phyloP scores from a whole-genome alignment of 2,888 invertebrate species.

The Calameuta pallipes region DNA sequence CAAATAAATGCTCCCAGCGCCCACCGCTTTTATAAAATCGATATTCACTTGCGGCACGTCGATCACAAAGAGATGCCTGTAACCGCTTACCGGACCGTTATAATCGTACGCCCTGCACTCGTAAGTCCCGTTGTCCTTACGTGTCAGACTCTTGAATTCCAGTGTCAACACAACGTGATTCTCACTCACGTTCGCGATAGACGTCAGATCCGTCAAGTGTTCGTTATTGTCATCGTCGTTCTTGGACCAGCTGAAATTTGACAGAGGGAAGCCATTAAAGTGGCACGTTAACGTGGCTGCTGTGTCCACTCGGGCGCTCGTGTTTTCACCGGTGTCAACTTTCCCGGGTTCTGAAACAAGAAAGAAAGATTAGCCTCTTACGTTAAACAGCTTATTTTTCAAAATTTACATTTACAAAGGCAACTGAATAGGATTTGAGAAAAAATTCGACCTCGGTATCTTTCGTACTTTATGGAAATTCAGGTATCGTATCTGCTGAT shows the following conservation, averaged over 20 bases:
- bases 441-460: background rate
- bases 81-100: conserved; percentile 66
- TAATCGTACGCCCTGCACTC: conserved; percentile 58
- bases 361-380: conserved; percentile 27
- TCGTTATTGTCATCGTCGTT: conserved; percentile 65
- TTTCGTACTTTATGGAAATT: background rate
- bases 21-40: conserved; percentile 80
- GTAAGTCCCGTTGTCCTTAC: conserved; percentile 82
- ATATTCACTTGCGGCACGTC: conserved; percentile 79
- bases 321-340: conserved; percentile 66
- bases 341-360: conserved; percentile 68
- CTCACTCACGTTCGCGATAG: conserved; percentile 66
- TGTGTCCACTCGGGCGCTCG: conserved; percentile 69
- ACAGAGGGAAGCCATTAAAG: conserved; percentile 72
- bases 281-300: conserved; percentile 69
- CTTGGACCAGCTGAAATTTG: conserved; percentile 71
- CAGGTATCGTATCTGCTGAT: background rate
- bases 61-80: conserved; percentile 71
- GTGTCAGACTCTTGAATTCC: conserved; percentile 70
- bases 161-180: conserved; percentile 73
- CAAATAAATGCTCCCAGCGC: conserved; percentile 78
- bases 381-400: background rate
- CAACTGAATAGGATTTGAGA: background rate
- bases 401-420: background rate
- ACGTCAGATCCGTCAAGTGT: conserved; percentile 60